A percentile compares a stretch with the other conserved stretches of the same genome.
Evolutionary conservation across 2,888 invertebrate genomes (phyloP).

Genomic region (Sinhomidia bicolor): DNA sequence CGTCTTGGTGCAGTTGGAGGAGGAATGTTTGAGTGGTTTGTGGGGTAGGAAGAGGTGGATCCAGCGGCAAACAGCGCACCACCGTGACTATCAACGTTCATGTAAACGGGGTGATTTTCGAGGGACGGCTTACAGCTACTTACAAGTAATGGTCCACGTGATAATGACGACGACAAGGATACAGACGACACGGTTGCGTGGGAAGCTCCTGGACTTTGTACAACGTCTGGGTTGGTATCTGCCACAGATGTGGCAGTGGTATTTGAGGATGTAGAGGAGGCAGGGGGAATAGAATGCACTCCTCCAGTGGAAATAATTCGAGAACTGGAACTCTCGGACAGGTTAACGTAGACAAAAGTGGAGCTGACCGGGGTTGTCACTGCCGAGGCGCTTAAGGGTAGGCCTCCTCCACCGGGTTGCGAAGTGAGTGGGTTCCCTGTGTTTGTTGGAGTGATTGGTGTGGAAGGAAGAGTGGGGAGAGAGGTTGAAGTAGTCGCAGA

Average conservation of each 20-base stretch:
- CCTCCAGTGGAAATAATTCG: slow-evolving; percentile 41
- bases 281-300: not conserved
- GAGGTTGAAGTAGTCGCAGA: slow-evolving; percentile 3
- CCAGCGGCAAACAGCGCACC: slow-evolving; percentile 37
- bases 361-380: slow-evolving; percentile 72
- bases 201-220: slow-evolving; percentile 58
- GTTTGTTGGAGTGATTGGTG: slow-evolving; percentile 72
- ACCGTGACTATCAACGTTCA: slow-evolving; percentile 77
- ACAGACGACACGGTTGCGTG: slow-evolving; percentile 10
- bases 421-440: slow-evolving; percentile 8
- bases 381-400: slow-evolving; percentile 31
- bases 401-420: not conserved
- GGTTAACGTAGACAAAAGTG: slow-evolving; percentile 79
- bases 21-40: slow-evolving; percentile 62
- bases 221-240: slow-evolving; percentile 44
- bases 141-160: slow-evolving; percentile 36
- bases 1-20: slow-evolving; percentile 57
- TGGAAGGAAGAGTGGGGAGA: slow-evolving; percentile 73
- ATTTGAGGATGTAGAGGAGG: not conserved
- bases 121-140: slow-evolving; percentile 47
- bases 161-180: not conserved
- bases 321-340: slow-evolving; percentile 73
- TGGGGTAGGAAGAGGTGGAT: slow-evolving; percentile 5
- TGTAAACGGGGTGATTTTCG: slow-evolving; percentile 78
- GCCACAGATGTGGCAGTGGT: not conserved